These are phyloP conservation scores for Nannoperca obscura DNA, from an alignment of 2,797 vertebrate species.

Conservation along the genomic window DNA sequence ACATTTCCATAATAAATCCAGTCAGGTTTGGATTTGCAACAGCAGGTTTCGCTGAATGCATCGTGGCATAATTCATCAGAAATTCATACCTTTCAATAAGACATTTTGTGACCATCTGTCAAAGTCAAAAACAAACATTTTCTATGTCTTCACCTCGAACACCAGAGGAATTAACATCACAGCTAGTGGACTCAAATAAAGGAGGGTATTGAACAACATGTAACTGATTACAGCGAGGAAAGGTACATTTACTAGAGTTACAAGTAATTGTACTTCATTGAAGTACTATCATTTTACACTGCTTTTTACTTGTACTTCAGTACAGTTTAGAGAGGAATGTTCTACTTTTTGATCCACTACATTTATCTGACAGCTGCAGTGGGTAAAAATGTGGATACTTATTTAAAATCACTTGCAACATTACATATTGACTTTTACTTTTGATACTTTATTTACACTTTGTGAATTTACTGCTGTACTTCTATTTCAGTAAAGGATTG, in stretches of 20 bases:
- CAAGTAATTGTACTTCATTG: neutral
- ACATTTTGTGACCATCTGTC: constrained; percentile 82
- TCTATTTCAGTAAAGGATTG: neutral
- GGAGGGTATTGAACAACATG: neutral
- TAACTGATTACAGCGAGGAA: neutral
- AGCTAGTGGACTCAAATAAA: constrained; percentile 22
- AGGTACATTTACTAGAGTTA: neutral
- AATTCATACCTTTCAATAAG: constrained; percentile 81
- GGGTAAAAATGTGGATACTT: neutral
- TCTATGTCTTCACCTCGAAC: constrained; percentile 61
- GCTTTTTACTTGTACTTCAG: neutral
- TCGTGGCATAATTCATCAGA: constrained; percentile 77
- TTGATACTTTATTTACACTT: too few relatives aligned
- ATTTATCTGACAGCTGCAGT: neutral
- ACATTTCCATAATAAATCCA: constrained; percentile 50
- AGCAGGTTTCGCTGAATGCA: constrained; percentile 62
- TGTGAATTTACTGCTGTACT: neutral
- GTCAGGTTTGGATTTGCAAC: constrained; percentile 70
- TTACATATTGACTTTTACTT: too few relatives aligned
- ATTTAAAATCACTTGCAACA: neutral
- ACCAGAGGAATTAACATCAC: constrained; percentile 37
- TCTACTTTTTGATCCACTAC: neutral
- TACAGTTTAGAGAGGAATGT: neutral
- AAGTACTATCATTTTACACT: neutral
- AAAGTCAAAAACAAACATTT: constrained; percentile 75